A percentile compares a stretch with the other conserved stretches of the same genome.
phyloP scores from a whole-genome alignment of 2,888 invertebrate genomes.

The Diaphora mendica region DNA sequence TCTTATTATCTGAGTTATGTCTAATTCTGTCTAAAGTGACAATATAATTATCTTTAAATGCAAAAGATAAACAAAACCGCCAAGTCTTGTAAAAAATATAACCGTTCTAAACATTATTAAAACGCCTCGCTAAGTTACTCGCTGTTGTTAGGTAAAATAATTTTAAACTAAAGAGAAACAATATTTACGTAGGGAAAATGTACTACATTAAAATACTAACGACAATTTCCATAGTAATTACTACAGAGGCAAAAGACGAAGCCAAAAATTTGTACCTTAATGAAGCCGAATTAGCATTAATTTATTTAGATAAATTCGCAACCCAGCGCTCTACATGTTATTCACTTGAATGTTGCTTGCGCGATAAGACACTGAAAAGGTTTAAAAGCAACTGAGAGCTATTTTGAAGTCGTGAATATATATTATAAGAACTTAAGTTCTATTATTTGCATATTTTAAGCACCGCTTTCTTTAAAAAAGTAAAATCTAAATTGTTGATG shows the following conservation, averaged over 20 bases:
- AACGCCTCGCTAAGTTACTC: conserved; percentile 26
- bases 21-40: conserved; percentile 23
- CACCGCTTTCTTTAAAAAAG: neutral
- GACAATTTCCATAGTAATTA: conserved; percentile 4
- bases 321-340: conserved; percentile 13
- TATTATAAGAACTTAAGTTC: neutral
- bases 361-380: conserved; percentile 17
- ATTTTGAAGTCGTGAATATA: conserved; percentile 6
- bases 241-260: neutral
- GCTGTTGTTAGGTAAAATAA: conserved; percentile 3
- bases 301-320: conserved; percentile 15
- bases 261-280: conserved; percentile 2
- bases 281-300: conserved; percentile 11
- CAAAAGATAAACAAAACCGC: conserved; percentile 29
- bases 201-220: conserved; percentile 8
- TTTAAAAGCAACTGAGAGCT: conserved; percentile 10
- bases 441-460: neutral
- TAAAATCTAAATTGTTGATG: neutral
- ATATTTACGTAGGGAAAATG: neutral
- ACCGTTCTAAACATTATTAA: conserved; percentile 21
- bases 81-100: conserved; percentile 25
- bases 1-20: conserved; percentile 16
- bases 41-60: conserved; percentile 26
- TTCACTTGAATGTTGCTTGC: conserved; percentile 13
- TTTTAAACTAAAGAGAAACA: neutral